Base-by-base conservation (phyloP, 2,113 vertebrate genomes). In the Equus quagga region DNA sequence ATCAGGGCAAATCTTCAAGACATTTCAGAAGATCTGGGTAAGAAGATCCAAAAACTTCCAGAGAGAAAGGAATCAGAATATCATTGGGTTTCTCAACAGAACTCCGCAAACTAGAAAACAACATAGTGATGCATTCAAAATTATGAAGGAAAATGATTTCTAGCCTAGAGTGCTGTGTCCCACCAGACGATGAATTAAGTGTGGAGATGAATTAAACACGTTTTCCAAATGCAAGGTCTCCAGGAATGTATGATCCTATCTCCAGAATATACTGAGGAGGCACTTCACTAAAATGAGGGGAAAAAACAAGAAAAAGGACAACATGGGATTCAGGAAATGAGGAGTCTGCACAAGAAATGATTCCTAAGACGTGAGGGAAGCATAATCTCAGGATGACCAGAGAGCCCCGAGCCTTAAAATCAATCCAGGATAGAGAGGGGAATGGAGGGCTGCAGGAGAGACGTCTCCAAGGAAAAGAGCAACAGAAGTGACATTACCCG, bases 141-240 rank as follows among this genome's bases (percentile, higher is more conserved):
- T 87, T 93, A 90, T 90, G 70, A 93, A 93, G 76, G 81, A 67
- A 94, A 91, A 79, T 73, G 4, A 79, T 69, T 91, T 92, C 70
- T 31, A 91, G 88, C 10, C 41, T 91, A 83, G 75, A 92, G 49
- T 60, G 28, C 75, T 87, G 44, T 33, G 36, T 5, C n/a, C 31
- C 41, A 82, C 18, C 8, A 81, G 92, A 86, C 33, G 58, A 86
- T 79, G 60, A 93, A 41, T 56, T 19, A 73, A 84, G 15, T 84
- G 11, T 24, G 31, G 78, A 92, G 70, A 95, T n/a, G 67, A 49
- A 87, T 75, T 85, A 62, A 78, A 83, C 78, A 54, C 10, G 36
- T 81, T 93, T 93, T 70, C 62, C 54, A 87, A 82, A 86, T n/a
- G 8, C 15, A 76, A 24, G 8, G 8, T 81, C 67, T 90, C 31